Base-by-base conservation (phyloP, 2,888 invertebrate species). In the Yponomeuta sedellus region DNA sequence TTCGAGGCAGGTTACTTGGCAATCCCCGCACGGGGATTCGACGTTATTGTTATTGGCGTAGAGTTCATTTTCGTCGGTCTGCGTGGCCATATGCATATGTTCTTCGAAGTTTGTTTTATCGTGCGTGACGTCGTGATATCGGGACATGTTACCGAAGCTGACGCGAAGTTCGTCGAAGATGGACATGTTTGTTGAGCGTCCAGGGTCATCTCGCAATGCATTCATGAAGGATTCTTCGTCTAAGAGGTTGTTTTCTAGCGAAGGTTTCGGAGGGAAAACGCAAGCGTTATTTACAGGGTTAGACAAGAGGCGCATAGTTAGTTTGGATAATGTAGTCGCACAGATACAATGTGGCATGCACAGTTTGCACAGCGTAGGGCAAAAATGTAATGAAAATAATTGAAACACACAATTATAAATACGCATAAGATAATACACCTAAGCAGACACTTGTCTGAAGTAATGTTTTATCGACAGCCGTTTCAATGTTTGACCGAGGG, bases 141-240 rank as follows among this genome's bases (percentile, higher is more conserved):
- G 75, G n/a, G 25, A 61, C n/a, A 61, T 61, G 20, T 61, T 61
- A 11, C 61, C 25, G 34, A 88, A 81, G 73, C 89, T 90, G 58
- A 83, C 79, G 25, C 88, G 75, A 69, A 91, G 86, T 74, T 91
- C 90, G 73, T 91, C 89, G 69, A 84, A 90, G 0, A 91, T 72
- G 0, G 90, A 89, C 69, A 90, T 72, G 72, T 89, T 88, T 0
- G 89, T 88, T 2, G 74, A 67, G 2, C 89, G 79, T 0, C 88
- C 89, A 5, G 82, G 82, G 66, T 87, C 86, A 65, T 86, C 88
- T 69, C 76, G 80, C 10, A 89, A 72, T 8, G 80, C 81, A 67
- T 78, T 85, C 59, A 80, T 52, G 70, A 90, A 89, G 0, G 88
- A 83, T 19, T 89, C 88, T 70, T 90, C 89, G 73, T 86, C 85